These are phyloP conservation scores for Phymatocera aterrima DNA, from an alignment of 2,888 invertebrate genomes.

Conservation along the genomic window DNA sequence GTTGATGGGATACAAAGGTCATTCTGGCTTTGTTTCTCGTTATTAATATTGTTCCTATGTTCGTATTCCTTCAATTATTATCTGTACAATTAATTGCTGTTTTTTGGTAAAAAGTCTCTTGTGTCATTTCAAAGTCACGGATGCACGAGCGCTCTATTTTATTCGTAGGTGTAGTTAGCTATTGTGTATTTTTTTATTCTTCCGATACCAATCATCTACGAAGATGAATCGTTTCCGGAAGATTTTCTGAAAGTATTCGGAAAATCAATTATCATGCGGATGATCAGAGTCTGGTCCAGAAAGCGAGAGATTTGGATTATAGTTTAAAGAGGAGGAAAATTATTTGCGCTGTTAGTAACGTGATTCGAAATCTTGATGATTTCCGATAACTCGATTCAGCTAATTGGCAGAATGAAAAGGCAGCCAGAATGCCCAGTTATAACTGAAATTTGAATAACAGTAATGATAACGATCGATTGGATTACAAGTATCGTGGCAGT, in stretches of 20 bases:
- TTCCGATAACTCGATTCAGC: not conserved
- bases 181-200: not conserved
- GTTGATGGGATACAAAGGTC: constrained; percentile 49
- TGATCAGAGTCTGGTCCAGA: not conserved
- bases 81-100: not conserved
- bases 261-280: too few species aligned
- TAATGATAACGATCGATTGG: constrained; percentile 34
- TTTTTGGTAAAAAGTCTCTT: not conserved
- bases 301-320: not conserved
- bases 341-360: not conserved
- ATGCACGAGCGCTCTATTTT: not conserved
- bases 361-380: not conserved
- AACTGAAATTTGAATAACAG: constrained; percentile 52
- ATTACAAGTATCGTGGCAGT: constrained; percentile 33
- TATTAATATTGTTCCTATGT: constrained; percentile 10
- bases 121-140: constrained; percentile 5
- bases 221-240: not conserved
- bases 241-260: not conserved
- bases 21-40: constrained; percentile 53
- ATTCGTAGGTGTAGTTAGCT: not conserved
- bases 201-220: not conserved
- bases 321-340: not conserved
- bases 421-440: constrained; percentile 64
- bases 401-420: constrained; percentile 29
- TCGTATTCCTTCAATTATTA: not conserved